Evolutionary conservation across 2,888 invertebrate species (phyloP), one percentile per base, ranked within the genome.

Genomic region (Drosophila vallismaia): DNA sequence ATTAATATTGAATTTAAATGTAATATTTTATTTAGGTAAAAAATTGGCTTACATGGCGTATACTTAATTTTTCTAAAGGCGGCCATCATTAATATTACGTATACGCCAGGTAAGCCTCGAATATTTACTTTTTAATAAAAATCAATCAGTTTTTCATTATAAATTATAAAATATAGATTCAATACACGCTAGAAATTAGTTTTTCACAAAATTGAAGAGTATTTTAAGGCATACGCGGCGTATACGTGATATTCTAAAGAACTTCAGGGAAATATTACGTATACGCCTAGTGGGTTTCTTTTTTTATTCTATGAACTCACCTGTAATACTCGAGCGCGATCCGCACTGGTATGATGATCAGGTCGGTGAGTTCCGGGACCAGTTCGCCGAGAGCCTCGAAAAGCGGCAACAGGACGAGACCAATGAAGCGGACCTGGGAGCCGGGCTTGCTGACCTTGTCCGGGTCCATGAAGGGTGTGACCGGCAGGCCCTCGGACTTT

Each of bases 391-490:
- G 93, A 6, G 95, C 94, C 91, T 96, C 96, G 90, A 96, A 96
- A 44, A 96, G 92, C 12, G 96, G 96, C 83, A 96, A 92, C 49
- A 96, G 92, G 45, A 96, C 96, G 86, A 95, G 93, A 48, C 96
- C 96, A 89, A 96, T 96, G 92, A 96, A 96, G 56, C 95, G 95
- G 89, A 95, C 95, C 90, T 96, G 96, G 1, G 96, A 96, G 14
- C 96, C 95, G 3, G 96, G 95, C 90, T 96, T 96, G 67, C 96
- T 96, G 57, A 96, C 95, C 92, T 96, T 96, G 76, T 96, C 96
- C 33, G 96, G 93, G 91, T 96, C 96, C 96, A 96, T 96, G 90
- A 96, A 96, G 0, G 96, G 96, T 28, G 96, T 96, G 29, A 96
- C 96, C 4, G 96, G 96, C 72, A 96, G 92, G 8, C 96, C 96